These are phyloP conservation scores for Apocrypta bakeri DNA, from an alignment of 1,140 invertebrate genomes.

Conservation along the genomic window DNA sequence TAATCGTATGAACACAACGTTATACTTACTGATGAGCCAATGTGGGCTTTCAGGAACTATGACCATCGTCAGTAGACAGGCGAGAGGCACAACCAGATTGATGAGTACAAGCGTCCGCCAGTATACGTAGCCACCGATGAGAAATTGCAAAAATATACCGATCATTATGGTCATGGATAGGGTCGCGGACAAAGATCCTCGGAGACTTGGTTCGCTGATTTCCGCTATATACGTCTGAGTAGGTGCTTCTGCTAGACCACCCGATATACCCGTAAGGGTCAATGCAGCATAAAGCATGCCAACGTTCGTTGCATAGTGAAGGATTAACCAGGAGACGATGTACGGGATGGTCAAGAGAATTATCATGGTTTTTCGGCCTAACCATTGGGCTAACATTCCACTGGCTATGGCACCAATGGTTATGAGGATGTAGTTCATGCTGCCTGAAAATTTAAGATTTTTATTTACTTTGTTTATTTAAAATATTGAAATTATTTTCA, in stretches of 20 bases:
- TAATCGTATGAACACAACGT: neutral
- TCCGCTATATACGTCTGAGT: neutral
- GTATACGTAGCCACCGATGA: neutral
- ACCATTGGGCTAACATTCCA: neutral
- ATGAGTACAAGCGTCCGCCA: slow-evolving; percentile 10
- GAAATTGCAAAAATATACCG: slow-evolving; percentile 1
- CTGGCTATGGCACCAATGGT: neutral
- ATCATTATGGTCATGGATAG: neutral
- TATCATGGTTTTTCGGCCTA: neutral
- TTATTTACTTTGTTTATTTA: no score
- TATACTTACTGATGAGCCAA: slow-evolving; percentile 18
- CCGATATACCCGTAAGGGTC: neutral
- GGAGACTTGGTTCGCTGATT: neutral
- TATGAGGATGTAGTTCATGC: slow-evolving; percentile 18
- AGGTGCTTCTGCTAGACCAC: neutral
- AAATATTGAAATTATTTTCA: no score
- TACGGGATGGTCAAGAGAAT: neutral
- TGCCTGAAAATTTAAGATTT: neutral
- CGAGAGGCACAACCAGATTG: neutral
- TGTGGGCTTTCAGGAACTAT: slow-evolving; percentile 22
- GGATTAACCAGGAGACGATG: slow-evolving; percentile 1
- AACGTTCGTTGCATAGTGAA: neutral
- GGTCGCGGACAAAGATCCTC: neutral
- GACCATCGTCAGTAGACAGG: neutral
- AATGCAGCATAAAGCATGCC: neutral